Base-by-base conservation (phyloP, 1,140 invertebrate species). In the Leptinotarsa undecemlineata region DNA sequence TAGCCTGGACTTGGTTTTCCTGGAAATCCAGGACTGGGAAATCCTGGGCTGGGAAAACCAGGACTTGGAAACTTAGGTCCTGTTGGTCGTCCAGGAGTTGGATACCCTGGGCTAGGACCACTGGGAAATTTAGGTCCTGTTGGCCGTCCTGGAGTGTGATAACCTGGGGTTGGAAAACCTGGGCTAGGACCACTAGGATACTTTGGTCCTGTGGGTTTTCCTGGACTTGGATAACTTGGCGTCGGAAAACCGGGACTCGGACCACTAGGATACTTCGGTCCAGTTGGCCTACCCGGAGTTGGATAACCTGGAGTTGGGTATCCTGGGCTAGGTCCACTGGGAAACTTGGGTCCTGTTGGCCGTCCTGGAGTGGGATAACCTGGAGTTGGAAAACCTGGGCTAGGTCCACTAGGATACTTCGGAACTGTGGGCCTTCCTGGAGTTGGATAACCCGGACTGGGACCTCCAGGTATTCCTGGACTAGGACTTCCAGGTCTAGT, bases 271-370 rank as follows among this genome's bases (percentile, higher is more conserved):
- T 5, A 85, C 80, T 71, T 76, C 68, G 81, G 86, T 86, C 2
- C 80, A 74, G 71, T 83, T 81, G 61, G 80, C 83, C 13, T 78
- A 77, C 68, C 63, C 13, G 63, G 20, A 64, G n/a, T 21, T 21
- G 63, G 63, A 64, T 64, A 64, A 64, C 63, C 62, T 64, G 63
- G 63, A 61, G 6, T 33, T 23, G 72, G 75, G 6, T 33, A 20
- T 47, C 75, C 62, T 48, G 68, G 68, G 4, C 68, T 48, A 8
- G 60, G 72, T 42, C 42, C 68, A 42, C 64, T 67, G 3, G 26
- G 87, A 85, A 5, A 85, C 80, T 71, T 76, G 72, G 81, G 86
- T 86, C 2, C 80, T 72, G 71, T 83, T 81, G 62, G 80, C 82
- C 11, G 77, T 79, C 48, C 33, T 13, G 74, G 61, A 8, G 68